Base-by-base conservation (phyloP, 2,113 vertebrate species). In the Puffinus mauretanicus region DNA sequence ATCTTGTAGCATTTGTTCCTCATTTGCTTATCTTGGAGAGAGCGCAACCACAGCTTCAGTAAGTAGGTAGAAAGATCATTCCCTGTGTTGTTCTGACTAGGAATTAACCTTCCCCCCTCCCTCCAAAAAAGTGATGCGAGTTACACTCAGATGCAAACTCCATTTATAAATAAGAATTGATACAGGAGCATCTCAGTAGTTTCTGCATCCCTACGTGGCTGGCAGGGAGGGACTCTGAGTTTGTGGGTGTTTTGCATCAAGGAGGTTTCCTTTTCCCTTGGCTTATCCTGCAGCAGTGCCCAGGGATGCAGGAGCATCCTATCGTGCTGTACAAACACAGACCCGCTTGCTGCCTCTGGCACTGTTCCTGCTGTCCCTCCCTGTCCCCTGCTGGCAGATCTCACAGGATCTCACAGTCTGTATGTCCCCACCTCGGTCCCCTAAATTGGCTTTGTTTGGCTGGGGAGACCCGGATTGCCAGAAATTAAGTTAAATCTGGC, bases 91-190 rank as follows among this genome's bases (percentile, higher is more conserved):
- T 72, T 57, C 71, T n/a, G 21, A 47, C 14, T 7, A 11, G 46
- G 64, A 70, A 65, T 73, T 69, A 77, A 77, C 36, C 67, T 66
- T 27, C 52, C 17, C 58, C 38, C 47, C 40, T 46, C 34, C 38
- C 40, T 57, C 46, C 36, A 13, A 58, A 21, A 69, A 38, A 66
- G 24, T 1, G 7, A 26, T 22, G 34, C 0, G 1, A 80, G n/a
- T 42, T 89, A n/a, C 25, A 6, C 38, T 32, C n/a, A 22, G 5
- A 7, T 40, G 16, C 51, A 54, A 46, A 67, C 22, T 51, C 66
- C 8, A 12, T 75, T 67, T 72, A n/a, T 20, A 79, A 61, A 40
- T 7, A 75, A 62, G 18, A 91, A 66, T 25, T 36, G 40, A 62
- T 46, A 32, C 19, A 82, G 52, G 24, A 75, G 20, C 2, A 1